Percentiles rank a stretch among this genome's conserved stretches.
These are phyloP conservation scores for Xiphophorus maculatus DNA, from an alignment of 2,113 vertebrate species.

Conservation along the genomic window DNA sequence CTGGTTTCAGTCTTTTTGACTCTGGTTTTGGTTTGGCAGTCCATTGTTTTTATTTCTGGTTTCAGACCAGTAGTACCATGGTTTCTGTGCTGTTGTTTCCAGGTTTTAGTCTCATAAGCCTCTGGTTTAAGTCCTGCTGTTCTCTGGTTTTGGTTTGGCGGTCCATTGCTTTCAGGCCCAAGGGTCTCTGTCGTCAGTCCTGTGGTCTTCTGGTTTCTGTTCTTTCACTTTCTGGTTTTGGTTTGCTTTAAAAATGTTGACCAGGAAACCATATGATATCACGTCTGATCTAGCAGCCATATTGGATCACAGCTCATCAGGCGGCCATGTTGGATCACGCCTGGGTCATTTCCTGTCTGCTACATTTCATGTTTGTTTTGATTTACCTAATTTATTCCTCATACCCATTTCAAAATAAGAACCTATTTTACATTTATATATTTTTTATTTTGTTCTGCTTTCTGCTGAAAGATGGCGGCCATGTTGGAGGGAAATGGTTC, in stretches of 20 bases:
- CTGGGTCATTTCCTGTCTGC: background rate
- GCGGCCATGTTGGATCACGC: background rate
- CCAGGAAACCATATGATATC: no score
- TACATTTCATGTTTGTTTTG: background rate
- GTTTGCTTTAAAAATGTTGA: background rate
- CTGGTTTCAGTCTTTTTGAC: background rate
- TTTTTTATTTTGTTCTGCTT: background rate
- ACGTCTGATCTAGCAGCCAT: background rate
- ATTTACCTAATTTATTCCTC: background rate
- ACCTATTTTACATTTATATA: background rate
- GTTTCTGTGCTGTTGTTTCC: no score
- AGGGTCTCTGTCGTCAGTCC: background rate
- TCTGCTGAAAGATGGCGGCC: constrained; percentile 19
- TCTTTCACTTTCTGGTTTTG: no score
- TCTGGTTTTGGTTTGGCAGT: background rate
- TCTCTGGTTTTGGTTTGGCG: background rate
- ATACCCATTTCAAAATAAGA: constrained; percentile 9
- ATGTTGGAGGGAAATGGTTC: constrained; percentile 16
- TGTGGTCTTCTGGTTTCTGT: background rate
- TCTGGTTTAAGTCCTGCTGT: no score
- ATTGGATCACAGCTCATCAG: background rate
- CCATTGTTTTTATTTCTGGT: background rate
- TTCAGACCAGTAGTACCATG: no score
- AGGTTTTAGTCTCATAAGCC: no score
- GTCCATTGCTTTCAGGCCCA: background rate